Conservation (phyloP, 2,797 vertebrate species). For the Xerus rutilus region DNA sequence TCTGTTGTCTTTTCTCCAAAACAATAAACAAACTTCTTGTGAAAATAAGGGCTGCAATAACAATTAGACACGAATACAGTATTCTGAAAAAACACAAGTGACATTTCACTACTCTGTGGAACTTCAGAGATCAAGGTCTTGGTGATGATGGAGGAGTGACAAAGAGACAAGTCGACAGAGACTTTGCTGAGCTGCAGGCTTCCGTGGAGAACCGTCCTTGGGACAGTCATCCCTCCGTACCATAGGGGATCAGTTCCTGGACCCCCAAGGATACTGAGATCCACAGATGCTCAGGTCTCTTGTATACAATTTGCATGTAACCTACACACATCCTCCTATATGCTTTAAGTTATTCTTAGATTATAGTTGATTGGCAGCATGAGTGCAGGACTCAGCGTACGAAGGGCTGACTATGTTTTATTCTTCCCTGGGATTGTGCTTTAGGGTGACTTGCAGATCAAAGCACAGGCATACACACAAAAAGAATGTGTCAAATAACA, state of each 20-base stretch:
- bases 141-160: background rate
- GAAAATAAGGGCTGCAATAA: background rate
- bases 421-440: background rate
- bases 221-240: too few relatives aligned
- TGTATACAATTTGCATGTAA: background rate
- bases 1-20: background rate
- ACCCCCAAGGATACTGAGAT: background rate
- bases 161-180: fast-evolving
- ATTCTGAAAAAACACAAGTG: background rate
- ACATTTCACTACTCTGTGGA: fast-evolving
- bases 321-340: background rate
- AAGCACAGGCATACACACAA: background rate
- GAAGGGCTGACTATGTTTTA: background rate
- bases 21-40: background rate
- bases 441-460: background rate
- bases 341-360: background rate
- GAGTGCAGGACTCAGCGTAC: background rate
- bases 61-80: background rate
- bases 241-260: background rate
- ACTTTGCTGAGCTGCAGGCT: background rate
- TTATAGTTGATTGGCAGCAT: background rate
- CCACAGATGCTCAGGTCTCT: background rate
- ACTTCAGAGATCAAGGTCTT: background rate
- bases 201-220: fast-evolving
- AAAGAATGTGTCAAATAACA: background rate